Percentiles rank a stretch among this genome's conserved stretches.
phyloP scores from a whole-genome alignment of 2,888 invertebrate genomes.

The Polyploca ridens region DNA sequence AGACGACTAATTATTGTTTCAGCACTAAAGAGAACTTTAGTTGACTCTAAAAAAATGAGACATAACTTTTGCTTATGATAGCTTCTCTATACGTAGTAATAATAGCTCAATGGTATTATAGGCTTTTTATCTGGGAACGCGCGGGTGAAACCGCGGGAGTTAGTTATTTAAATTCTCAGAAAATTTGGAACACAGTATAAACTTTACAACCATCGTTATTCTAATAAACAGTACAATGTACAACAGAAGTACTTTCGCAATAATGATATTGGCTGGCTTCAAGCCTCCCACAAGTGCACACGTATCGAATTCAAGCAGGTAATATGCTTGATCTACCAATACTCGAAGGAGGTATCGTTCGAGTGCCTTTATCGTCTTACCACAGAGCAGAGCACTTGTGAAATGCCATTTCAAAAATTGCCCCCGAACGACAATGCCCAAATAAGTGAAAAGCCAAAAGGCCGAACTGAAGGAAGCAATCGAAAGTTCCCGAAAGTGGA shows the following conservation, averaged over 20 bases:
- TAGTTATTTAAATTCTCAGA: too few relatives aligned
- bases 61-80: too few relatives aligned
- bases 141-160: too few relatives aligned
- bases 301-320: neutral
- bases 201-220: neutral
- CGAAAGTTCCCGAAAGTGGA: slow-evolving; percentile 13
- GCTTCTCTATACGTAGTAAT: too few relatives aligned
- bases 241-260: neutral
- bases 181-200: neutral
- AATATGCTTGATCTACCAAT: slow-evolving; percentile 4
- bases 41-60: too few relatives aligned
- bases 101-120: too few relatives aligned
- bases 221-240: neutral
- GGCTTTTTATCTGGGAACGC: too few relatives aligned
- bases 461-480: slow-evolving; percentile 15
- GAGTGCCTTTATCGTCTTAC: slow-evolving; percentile 4
- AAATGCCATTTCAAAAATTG: slow-evolving; percentile 1
- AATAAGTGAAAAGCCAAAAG: slow-evolving; percentile 15
- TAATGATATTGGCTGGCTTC: neutral
- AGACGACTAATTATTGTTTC: too few relatives aligned
- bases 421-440: neutral
- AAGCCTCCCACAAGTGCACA: neutral
- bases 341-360: neutral
- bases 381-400: slow-evolving; percentile 3
- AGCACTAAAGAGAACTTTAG: too few relatives aligned